phyloP scores from a whole-genome alignment of 2,113 vertebrate species.

The Platanista minor region DNA sequence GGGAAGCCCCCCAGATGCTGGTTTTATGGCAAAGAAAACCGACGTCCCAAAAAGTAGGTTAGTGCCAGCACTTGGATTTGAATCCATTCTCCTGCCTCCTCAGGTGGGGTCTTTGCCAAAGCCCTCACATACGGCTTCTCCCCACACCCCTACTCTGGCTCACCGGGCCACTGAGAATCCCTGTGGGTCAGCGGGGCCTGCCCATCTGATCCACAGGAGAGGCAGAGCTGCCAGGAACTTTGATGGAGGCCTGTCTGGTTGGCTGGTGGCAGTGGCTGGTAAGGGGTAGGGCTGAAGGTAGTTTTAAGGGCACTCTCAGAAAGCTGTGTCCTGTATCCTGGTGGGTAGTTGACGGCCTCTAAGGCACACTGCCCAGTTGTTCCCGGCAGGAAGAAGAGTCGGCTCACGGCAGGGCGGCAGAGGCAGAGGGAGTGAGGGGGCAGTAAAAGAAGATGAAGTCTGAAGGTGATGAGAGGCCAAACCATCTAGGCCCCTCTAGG shows the following conservation, averaged over 20 bases:
- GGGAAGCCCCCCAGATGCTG: background rate
- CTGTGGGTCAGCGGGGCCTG: background rate
- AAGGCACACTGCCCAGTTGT: background rate
- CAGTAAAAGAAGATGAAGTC: background rate
- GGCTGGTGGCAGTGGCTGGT: background rate
- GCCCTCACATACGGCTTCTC: background rate
- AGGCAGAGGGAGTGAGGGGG: background rate
- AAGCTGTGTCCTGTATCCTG: background rate
- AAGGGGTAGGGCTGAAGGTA: background rate
- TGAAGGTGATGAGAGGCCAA: background rate
- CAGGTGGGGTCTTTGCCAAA: background rate
- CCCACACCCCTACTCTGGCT: background rate
- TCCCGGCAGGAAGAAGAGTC: background rate
- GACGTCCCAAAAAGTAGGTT: background rate
- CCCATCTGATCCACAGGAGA: background rate
- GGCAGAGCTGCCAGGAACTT: background rate
- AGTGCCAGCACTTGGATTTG: background rate
- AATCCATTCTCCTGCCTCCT: background rate
- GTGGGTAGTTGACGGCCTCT: background rate
- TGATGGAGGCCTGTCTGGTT: background rate
- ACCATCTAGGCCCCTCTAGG: background rate
- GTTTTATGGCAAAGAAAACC: background rate
- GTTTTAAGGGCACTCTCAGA: background rate
- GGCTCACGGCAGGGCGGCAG: background rate
- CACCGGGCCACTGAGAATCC: background rate